Base-by-base conservation (phyloP, 2,888 invertebrate species). In the Sarcophaga variegata region DNA sequence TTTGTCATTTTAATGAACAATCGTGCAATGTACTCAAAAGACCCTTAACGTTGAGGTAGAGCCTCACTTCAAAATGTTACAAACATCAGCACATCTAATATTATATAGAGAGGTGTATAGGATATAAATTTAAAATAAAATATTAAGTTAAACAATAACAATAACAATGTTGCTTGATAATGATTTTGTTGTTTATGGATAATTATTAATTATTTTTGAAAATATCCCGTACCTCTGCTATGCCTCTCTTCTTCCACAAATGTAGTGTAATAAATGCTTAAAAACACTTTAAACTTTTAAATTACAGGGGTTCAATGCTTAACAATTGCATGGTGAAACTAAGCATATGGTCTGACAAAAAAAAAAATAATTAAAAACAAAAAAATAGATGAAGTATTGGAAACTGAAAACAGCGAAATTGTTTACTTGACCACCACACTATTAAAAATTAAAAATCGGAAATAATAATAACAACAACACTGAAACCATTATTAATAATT, bases 141-240 rank as follows among this genome's bases (percentile, higher is more conserved):
- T 59, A 17, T 4, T 54, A 59, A 59, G 47, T 45, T 70, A 49
- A 20, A 74, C 20, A 67, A 4, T 47, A 67, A 37, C 64, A 69
- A 62, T 17, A 20, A 66, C 11, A 54, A 62, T 49, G 67, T 74
- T 79, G 25, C 63, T 25, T 25, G 20, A 12, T 66, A 25, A n/a
- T 71, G n/a, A 10, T 59, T 25, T 27, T 54, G 4, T 47, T 82
- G 17, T 59, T 37, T 62, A 72, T 49, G 27, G 0, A 64, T 70
- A 75, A 75, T 69, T 75, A 70, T 75, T 75, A 76, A 84, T 80
- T 80, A 80, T 79, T 75, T 70, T 71, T 27, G 22, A 82, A 81
- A 69, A 74, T 45, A 25, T 27, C 71, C 54, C 60, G 10, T 10
- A 10, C 37, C 37, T 0, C 37, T 8, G 8, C 37, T 20, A 60